Conservation (phyloP, 2,113 vertebrate genomes). For the Sphaerodactylus townsendi region DNA sequence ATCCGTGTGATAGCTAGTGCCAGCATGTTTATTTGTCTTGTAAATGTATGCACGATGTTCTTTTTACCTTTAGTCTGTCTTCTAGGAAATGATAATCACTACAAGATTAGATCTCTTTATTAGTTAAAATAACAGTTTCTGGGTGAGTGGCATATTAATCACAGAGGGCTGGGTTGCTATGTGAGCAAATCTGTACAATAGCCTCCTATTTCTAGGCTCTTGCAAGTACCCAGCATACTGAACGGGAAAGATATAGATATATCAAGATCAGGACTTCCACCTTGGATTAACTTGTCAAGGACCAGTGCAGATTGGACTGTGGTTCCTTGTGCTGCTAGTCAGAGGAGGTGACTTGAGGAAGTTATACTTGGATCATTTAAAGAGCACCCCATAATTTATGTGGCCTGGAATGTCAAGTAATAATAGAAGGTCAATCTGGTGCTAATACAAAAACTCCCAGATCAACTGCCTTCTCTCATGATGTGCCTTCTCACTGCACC, state of each 20-base stretch:
- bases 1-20: conserved; percentile 4
- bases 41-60: not conserved
- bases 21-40: not conserved
- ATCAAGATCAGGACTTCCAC: not conserved
- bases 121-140: conserved; percentile 15
- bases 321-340: not conserved
- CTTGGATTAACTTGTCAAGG: not conserved
- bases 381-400: not conserved
- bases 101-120: conserved; percentile 5
- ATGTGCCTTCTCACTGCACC: not conserved
- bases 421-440: not conserved
- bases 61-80: not conserved
- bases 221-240: not conserved
- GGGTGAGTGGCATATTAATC: not conserved
- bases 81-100: not conserved
- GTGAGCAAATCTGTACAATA: not conserved
- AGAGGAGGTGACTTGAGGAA: not conserved
- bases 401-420: not conserved
- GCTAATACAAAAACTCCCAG: not conserved
- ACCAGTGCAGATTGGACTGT: not conserved
- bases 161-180: not conserved
- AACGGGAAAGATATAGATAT: not conserved
- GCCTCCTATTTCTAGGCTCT: not conserved
- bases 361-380: not conserved
- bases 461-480: not conserved